Conservation (phyloP, 2,888 invertebrate species). For the Scrobipalpa costella region DNA sequence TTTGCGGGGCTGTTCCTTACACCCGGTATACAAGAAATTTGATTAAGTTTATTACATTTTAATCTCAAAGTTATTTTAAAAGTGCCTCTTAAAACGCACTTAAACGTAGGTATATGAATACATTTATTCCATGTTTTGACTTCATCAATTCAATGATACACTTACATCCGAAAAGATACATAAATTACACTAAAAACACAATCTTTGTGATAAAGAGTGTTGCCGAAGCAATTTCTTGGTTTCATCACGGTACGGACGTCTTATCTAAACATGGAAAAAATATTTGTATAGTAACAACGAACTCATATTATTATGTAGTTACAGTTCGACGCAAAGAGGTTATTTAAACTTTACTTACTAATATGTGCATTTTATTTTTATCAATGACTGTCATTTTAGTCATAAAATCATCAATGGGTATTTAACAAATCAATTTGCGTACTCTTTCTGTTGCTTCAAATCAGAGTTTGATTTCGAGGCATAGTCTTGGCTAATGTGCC, state of each 20-base stretch:
- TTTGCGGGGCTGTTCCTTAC: too few species aligned
- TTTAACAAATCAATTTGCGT: too few species aligned
- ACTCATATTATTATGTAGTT: too few species aligned
- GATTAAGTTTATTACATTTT: too few species aligned
- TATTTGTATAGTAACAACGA: background rate
- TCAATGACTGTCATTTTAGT: background rate
- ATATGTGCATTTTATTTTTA: background rate
- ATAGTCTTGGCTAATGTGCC: too few species aligned
- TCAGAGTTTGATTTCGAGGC: background rate
- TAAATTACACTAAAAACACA: slow-evolving; percentile 22
- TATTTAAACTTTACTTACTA: too few species aligned
- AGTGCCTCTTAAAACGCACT: background rate
- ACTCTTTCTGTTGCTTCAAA: too few species aligned
- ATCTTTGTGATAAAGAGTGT: slow-evolving; percentile 23
- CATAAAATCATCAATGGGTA: too few species aligned
- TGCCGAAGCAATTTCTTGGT: slow-evolving; percentile 22
- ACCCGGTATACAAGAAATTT: too few species aligned
- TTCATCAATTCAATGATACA: slow-evolving; percentile 12
- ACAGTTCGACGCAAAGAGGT: too few species aligned
- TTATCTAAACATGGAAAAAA: slow-evolving; percentile 9
- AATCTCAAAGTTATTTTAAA: too few species aligned
- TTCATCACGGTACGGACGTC: slow-evolving; percentile 19
- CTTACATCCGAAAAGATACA: slow-evolving; percentile 17
- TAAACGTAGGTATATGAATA: background rate
- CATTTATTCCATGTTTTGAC: background rate